These are phyloP conservation scores for Pogonocichla stellata DNA, from an alignment of 2,113 vertebrate species.

Conservation along the genomic window DNA sequence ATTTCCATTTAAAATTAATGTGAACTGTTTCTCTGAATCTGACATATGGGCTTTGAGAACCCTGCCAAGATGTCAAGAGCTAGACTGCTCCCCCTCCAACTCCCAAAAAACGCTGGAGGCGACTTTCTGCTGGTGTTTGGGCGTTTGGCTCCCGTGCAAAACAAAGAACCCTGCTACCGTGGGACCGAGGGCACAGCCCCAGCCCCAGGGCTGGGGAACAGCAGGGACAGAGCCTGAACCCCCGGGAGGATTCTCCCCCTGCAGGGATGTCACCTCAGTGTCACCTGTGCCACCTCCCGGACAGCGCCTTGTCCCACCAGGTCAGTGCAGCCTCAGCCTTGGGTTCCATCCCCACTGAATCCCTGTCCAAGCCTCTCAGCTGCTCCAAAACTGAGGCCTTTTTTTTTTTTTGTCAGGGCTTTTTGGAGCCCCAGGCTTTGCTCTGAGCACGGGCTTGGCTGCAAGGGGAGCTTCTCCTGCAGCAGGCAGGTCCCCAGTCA, in stretches of 20 bases:
- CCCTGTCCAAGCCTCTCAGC: not conserved
- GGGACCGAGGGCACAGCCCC: not conserved
- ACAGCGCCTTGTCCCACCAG: not conserved
- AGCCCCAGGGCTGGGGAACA: not conserved
- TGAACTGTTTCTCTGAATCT: conserved; percentile 38
- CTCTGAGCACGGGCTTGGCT: rapidly evolving
- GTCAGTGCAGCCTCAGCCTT: not conserved
- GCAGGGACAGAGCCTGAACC: not conserved
- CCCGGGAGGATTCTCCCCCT: not conserved
- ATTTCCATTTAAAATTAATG: conserved; percentile 69
- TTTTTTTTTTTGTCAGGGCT: no score
- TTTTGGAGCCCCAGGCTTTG: not conserved
- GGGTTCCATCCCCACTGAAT: not conserved
- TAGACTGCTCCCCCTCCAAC: conserved; percentile 19
- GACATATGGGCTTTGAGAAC: conserved; percentile 60
- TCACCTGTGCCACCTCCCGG: rapidly evolving
- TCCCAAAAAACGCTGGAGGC: conserved; percentile 18
- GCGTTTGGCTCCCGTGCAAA: not conserved
- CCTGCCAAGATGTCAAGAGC: conserved; percentile 64
- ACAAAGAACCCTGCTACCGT: not conserved
- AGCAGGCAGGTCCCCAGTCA: not conserved
- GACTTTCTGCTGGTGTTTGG: conserved; percentile 17
- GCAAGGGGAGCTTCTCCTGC: not conserved
- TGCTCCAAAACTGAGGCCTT: not conserved
- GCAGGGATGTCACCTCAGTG: not conserved